Conservation (phyloP, 2,797 vertebrate genomes). For the Cottoperca gobio region DNA sequence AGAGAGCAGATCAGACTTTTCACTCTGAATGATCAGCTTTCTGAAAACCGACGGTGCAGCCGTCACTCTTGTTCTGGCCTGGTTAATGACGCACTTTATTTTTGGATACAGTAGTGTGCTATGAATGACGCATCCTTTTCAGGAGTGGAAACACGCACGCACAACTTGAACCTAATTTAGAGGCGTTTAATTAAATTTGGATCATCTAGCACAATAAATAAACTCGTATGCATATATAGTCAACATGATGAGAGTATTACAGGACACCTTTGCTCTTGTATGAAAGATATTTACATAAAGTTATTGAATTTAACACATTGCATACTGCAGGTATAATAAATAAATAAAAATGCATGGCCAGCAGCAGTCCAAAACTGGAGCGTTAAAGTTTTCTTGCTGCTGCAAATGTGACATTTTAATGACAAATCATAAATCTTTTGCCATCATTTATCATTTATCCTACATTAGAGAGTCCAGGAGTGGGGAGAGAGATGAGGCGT, state of each 20-base stretch:
- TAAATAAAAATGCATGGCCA: neutral
- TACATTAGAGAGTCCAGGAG: neutral
- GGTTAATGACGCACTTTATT: slow-evolving; percentile 6
- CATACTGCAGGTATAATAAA: neutral
- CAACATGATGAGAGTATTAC: neutral
- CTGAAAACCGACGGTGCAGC: neutral
- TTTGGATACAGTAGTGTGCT: slow-evolving; percentile 10
- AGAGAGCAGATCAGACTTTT: neutral
- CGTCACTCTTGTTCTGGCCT: slow-evolving; percentile 6
- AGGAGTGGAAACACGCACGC: slow-evolving; percentile 47
- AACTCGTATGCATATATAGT: neutral
- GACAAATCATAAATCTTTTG: no score
- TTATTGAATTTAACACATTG: neutral
- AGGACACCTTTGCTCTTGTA: neutral
- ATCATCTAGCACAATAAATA: slow-evolving; percentile 35
- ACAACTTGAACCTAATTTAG: slow-evolving; percentile 9
- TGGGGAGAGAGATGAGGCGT: no score
- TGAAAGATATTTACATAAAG: neutral
- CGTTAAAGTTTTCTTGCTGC: neutral
- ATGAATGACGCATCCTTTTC: slow-evolving; percentile 50
- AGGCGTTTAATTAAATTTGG: slow-evolving; percentile 30
- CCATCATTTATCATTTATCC: neutral
- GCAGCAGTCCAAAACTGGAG: neutral
- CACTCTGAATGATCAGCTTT: neutral
- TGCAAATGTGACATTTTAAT: neutral